Conservation (phyloP, 2,888 invertebrate genomes). For the Andrena flavipes region DNA sequence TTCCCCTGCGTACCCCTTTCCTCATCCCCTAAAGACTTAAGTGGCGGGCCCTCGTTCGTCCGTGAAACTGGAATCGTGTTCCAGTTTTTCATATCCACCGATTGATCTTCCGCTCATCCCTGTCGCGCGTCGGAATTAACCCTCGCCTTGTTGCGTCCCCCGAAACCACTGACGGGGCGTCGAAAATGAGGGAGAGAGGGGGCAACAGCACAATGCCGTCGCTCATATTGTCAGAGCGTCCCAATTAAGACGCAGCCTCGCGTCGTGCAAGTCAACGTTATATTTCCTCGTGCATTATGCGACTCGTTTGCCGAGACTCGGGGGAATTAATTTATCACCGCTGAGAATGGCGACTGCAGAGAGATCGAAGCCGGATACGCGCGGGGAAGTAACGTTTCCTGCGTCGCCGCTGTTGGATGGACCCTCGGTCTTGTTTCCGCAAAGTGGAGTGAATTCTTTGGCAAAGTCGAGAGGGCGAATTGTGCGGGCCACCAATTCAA, state of each 20-base stretch:
- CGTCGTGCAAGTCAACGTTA: not conserved
- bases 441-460: slow-evolving; percentile 1
- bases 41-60: not conserved
- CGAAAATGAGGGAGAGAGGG: not conserved
- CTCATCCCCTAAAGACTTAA: slow-evolving; percentile 6
- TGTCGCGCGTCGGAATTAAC: not conserved
- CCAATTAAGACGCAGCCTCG: slow-evolving; percentile 35
- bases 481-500: slow-evolving; percentile 5
- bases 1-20: not conserved
- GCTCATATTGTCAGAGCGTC: slow-evolving; percentile 10
- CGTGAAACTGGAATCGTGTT: not conserved
- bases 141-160: not conserved
- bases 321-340: slow-evolving; percentile 32
- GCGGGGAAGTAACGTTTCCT: not conserved
- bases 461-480: slow-evolving; percentile 2
- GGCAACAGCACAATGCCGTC: not conserved
- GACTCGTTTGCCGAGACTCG: not conserved
- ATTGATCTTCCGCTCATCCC: not conserved
- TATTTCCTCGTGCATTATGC: not conserved
- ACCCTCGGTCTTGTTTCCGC: not conserved
- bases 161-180: not conserved
- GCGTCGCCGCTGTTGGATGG: not conserved
- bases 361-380: not conserved
- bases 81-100: not conserved
- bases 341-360: not conserved